Evolutionary conservation across 2,113 vertebrate genomes (phyloP), one percentile per base, ranked within the genome.

Genomic region (Lophius piscatorius): DNA sequence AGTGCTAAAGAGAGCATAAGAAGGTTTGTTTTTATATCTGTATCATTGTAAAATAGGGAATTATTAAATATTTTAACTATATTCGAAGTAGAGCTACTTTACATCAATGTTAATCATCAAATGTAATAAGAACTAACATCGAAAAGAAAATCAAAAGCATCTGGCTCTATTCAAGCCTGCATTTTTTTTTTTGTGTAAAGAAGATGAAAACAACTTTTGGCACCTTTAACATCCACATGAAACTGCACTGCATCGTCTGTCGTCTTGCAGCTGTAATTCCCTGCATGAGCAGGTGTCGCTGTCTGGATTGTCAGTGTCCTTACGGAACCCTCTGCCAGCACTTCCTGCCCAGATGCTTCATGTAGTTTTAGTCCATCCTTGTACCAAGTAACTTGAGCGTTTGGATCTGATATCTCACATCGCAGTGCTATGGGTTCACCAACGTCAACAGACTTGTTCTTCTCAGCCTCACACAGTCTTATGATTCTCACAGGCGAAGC

Each of bases 171-270:
- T 31, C 52, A 23, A 39, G 6, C n/a, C 8, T n/a, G 13, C 26
- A 12, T 23, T 49, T 56, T 8, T 3, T 4, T 29, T 50, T 67
- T 62, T 12, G 2, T 54, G 9, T 36, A 38, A 23, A 51, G 41
- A 54, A 41, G 33, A 52, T 45, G 6, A 46, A 73, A 83, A 50
- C 34, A 67, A 35, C 17, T 56, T 80, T 63, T 68, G 62, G 90
- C 90, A 93, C 92, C 92, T 87, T 90, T 81, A 59, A 92, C 86
- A 48, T 91, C 90, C 81, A 92, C 87, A 60, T 79, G 83, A 87
- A 90, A 90, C 49, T 81, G 78, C 55, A 84, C 7, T 18, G 65
- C 76, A 49, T 90, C 86, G 64, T 88, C 78, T 57, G 71, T 73
- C 39, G 90, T 83, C 62, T 86, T 77, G 72, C 90, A 90, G 81